phyloP scores from a whole-genome alignment of 2,113 vertebrate species.

The Antennarius striatus region DNA sequence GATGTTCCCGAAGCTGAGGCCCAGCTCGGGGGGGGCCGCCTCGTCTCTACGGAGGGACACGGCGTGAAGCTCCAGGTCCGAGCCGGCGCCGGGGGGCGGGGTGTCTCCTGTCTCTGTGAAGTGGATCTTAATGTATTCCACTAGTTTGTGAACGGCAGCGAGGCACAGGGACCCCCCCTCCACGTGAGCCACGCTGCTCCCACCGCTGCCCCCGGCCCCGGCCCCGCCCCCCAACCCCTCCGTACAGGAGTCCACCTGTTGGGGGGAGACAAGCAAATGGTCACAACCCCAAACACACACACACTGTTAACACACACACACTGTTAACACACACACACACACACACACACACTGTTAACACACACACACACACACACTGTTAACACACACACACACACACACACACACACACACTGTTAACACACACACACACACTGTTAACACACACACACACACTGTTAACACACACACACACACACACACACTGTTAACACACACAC shows the following conservation, averaged over 20 bases:
- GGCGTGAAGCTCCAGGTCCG: constrained; percentile 86
- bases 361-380: no score
- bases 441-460: no score
- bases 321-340: no score
- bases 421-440: no score
- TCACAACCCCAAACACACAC: not conserved
- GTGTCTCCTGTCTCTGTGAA: constrained; percentile 81
- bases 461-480: no score
- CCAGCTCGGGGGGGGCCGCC: constrained; percentile 81
- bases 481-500: no score
- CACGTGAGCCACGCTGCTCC: constrained; percentile 5
- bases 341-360: no score
- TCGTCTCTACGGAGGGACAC: constrained; percentile 84
- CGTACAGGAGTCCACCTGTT: constrained; percentile 24
- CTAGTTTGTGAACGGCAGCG: constrained; percentile 89
- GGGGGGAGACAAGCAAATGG: constrained; percentile 6
- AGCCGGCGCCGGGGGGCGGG: constrained; percentile 37
- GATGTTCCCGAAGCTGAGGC: constrained; percentile 94
- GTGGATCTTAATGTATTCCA: constrained; percentile 93
- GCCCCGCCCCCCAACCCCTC: constrained; percentile 31
- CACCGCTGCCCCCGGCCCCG: not conserved
- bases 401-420: no score
- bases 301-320: no score
- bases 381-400: no score
- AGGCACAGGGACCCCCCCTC: constrained; percentile 81